Evolutionary conservation across 2,888 invertebrate genomes (phyloP).

Genomic region (Tachina lurida): DNA sequence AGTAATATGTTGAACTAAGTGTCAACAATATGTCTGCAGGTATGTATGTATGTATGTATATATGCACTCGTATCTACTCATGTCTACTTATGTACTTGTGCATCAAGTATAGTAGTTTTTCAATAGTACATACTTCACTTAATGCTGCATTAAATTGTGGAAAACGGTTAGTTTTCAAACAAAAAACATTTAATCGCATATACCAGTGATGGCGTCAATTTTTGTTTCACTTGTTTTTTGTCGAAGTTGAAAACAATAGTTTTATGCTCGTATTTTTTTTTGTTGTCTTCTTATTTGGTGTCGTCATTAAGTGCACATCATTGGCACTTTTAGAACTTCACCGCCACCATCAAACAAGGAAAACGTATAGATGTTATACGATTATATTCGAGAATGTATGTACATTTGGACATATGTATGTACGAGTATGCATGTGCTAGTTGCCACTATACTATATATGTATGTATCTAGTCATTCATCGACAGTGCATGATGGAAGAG

Average conservation of each 20-base stretch:
- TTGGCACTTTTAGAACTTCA: conserved; percentile 69
- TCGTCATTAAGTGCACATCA: conserved; percentile 68
- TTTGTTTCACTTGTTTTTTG: conserved; percentile 6
- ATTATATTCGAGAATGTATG: too few relatives aligned
- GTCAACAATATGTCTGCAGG: too few relatives aligned
- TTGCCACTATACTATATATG: not conserved
- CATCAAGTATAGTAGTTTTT: conserved; percentile 20
- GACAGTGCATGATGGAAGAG: conserved; percentile 37
- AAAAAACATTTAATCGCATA: conserved; percentile 47
- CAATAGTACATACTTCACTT: conserved; percentile 52
- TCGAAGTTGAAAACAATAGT: conserved; percentile 35
- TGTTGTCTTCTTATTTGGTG: conserved; percentile 42
- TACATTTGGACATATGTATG: not conserved
- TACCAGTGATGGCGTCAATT: conserved; percentile 66
- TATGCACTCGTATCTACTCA: not conserved
- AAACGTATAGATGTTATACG: not conserved
- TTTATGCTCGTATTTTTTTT: conserved; percentile 3
- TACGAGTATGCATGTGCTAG: not conserved
- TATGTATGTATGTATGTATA: not conserved
- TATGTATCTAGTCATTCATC: conserved; percentile 18
- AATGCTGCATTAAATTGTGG: conserved; percentile 60
- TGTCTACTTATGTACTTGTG: not conserved
- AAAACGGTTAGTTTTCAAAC: conserved; percentile 51
- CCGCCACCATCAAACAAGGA: conserved; percentile 43
- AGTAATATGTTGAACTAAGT: too few relatives aligned